Conservation (phyloP, 2,113 vertebrate genomes). For the Hypocryptadius cinnamomeus region DNA sequence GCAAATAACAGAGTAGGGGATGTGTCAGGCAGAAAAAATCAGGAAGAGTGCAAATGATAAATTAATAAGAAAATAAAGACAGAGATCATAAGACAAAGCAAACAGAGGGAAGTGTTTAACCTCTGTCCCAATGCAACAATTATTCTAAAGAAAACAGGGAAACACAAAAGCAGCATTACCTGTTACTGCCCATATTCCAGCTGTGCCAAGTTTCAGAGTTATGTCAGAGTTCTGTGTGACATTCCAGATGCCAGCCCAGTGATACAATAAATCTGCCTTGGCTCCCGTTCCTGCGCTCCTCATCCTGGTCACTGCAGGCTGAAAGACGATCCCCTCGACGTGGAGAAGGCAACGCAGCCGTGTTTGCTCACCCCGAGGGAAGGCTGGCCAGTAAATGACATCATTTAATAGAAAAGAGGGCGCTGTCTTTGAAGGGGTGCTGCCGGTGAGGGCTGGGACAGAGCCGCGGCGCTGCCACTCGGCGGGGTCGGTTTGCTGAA, state of each 20-base stretch:
- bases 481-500: background rate
- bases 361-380: background rate
- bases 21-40: background rate
- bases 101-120: slow-evolving; percentile 37
- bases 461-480: background rate
- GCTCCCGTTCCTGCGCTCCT: slow-evolving; percentile 14
- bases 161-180: slow-evolving; percentile 61
- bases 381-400: background rate
- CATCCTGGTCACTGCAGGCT: background rate
- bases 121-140: background rate
- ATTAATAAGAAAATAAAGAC: background rate
- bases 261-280: background rate
- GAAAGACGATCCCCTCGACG: slow-evolving; percentile 32
- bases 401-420: background rate
- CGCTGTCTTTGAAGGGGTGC: background rate
- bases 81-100: background rate
- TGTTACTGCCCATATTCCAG: slow-evolving; percentile 26
- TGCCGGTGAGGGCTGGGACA: background rate
- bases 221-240: slow-evolving; percentile 30
- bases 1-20: background rate
- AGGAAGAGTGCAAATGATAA: background rate
- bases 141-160: slow-evolving; percentile 50
- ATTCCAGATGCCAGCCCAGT: slow-evolving; percentile 7
- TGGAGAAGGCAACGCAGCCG: slow-evolving; percentile 14
- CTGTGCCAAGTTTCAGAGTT: slow-evolving; percentile 55